A percentile compares a stretch with the other conserved stretches of the same genome.
Conservation (phyloP, 1,140 invertebrate genomes). For the Bombus difficillimus region DNA sequence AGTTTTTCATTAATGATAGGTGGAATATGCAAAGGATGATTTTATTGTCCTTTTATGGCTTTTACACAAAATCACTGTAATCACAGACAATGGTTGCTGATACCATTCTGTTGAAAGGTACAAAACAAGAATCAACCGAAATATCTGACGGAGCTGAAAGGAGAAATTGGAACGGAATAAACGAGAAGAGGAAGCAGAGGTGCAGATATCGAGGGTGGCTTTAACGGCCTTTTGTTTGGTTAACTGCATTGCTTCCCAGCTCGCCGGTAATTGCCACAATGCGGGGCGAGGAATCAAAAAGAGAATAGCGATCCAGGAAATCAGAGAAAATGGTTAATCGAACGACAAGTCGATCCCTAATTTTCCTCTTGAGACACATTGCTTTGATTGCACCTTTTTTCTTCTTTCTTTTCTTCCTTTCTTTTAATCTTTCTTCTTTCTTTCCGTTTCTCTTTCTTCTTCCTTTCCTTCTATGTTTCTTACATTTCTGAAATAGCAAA, state of each 20-base stretch:
- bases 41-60: neutral
- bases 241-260: slow-evolving; percentile 69
- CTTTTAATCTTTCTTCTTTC: neutral
- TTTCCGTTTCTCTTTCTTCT: slow-evolving; percentile 19
- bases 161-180: slow-evolving; percentile 56
- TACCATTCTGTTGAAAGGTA: neutral
- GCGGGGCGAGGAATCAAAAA: slow-evolving; percentile 55
- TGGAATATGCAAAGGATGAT: neutral
- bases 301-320: slow-evolving; percentile 48
- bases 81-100: neutral
- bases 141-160: slow-evolving; percentile 56
- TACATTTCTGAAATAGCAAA: neutral
- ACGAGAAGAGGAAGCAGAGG: slow-evolving; percentile 62
- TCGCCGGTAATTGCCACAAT: slow-evolving; percentile 74
- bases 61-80: slow-evolving; percentile 7
- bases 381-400: slow-evolving; percentile 6
- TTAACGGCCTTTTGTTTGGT: slow-evolving; percentile 77
- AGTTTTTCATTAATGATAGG: neutral
- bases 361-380: slow-evolving; percentile 56
- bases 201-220: slow-evolving; percentile 64
- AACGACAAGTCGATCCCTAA: slow-evolving; percentile 71
- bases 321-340: slow-evolving; percentile 70
- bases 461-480: neutral
- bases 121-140: slow-evolving; percentile 42
- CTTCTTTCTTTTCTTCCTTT: neutral